These are phyloP conservation scores for Chelmon rostratus DNA, from an alignment of 2,797 vertebrate genomes.

Conservation along the genomic window DNA sequence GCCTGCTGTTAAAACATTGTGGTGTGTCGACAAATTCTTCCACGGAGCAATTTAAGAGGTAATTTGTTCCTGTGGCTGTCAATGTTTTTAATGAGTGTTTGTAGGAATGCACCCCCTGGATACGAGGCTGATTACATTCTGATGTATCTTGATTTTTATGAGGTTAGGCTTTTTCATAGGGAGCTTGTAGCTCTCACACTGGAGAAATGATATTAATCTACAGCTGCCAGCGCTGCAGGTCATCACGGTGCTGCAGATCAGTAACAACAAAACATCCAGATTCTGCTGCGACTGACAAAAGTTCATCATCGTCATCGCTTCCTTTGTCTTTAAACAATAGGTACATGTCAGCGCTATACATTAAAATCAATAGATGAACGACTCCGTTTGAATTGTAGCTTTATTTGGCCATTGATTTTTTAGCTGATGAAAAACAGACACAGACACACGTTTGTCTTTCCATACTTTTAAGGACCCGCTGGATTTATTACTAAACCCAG, in stretches of 20 bases:
- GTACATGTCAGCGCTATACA: background rate
- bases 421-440: background rate
- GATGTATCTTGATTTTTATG: constrained; percentile 48
- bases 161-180: constrained; percentile 19
- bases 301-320: background rate
- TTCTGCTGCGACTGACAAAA: background rate
- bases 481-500: too few relatives aligned
- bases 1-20: background rate
- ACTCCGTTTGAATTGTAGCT: background rate
- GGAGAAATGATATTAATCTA: constrained; percentile 3
- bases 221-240: constrained; percentile 1
- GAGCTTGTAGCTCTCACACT: background rate
- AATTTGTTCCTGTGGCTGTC: constrained; percentile 52
- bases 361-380: background rate
- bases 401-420: background rate
- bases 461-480: background rate
- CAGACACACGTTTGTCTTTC: background rate
- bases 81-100: constrained; percentile 50
- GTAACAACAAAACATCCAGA: background rate
- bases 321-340: background rate
- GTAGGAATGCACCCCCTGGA: constrained; percentile 41
- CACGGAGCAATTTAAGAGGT: constrained; percentile 18
- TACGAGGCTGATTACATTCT: constrained; percentile 46
- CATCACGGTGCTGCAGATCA: background rate
- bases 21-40: constrained; percentile 12